phyloP scores from a whole-genome alignment of 2,113 vertebrate species.

The Physeter macrocephalus region DNA sequence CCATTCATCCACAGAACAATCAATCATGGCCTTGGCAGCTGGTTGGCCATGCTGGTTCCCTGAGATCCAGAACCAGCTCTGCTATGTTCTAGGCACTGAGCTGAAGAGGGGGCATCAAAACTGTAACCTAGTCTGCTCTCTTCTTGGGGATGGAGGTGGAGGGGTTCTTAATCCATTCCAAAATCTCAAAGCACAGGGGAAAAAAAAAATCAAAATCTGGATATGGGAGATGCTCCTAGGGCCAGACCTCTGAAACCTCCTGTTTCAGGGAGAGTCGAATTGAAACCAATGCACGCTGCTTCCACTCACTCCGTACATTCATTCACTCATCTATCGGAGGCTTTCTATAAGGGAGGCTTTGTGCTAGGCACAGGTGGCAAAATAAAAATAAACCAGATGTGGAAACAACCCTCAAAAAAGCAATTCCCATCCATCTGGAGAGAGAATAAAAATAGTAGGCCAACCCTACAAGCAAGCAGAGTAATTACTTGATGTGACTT shows the following conservation, averaged over 20 bases:
- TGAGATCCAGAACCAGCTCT: neutral
- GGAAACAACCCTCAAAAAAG: constrained; percentile 27
- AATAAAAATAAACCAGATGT: constrained; percentile 57
- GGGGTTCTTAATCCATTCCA: neutral
- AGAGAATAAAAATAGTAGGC: constrained; percentile 31
- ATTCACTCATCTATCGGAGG: neutral
- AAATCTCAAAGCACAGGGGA: neutral
- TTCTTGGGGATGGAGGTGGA: neutral
- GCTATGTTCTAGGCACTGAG: neutral
- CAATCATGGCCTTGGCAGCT: neutral
- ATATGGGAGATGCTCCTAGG: neutral
- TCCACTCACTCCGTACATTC: neutral
- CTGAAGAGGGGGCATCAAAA: neutral
- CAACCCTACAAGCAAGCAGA: neutral
- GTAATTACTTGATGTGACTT: neutral
- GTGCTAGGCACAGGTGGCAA: constrained; percentile 40
- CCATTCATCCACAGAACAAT: neutral
- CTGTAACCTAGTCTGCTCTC: neutral
- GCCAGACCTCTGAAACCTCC: neutral
- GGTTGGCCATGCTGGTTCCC: neutral
- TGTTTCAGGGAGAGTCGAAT: neutral
- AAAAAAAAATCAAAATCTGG: neutral
- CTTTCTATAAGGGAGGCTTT: neutral
- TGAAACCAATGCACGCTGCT: neutral
- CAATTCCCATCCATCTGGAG: constrained; percentile 42